Percentiles rank a stretch among this genome's conserved stretches.
Evolutionary conservation across 1,140 invertebrate species (phyloP).

Genomic region (Drosophila mayri): DNA sequence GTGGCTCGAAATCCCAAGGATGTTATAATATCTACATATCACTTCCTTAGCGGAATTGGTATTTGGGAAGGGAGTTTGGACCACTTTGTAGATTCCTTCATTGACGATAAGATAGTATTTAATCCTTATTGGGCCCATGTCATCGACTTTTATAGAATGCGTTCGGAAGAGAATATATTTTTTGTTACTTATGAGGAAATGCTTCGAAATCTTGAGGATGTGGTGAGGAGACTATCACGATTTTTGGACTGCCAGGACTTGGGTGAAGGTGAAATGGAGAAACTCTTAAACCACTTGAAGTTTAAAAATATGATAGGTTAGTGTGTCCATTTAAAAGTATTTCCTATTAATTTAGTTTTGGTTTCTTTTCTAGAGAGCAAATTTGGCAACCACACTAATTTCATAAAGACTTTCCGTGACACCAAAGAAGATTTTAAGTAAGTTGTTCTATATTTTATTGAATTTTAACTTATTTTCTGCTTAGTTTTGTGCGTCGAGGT

Average conservation of each 20-base stretch:
- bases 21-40: constrained; percentile 37
- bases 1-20: constrained; percentile 48
- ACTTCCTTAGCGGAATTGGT: not conserved
- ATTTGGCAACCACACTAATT: constrained; percentile 9
- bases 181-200: constrained; percentile 46
- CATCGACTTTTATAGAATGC: constrained; percentile 41
- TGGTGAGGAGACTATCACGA: constrained; percentile 4
- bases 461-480: not conserved
- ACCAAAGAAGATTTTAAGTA: constrained; percentile 15
- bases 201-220: constrained; percentile 12
- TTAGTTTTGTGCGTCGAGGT: constrained; percentile 38
- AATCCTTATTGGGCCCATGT: constrained; percentile 37
- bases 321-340: not conserved
- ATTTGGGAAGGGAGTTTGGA: constrained; percentile 4
- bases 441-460: not conserved
- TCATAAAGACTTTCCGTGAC: not conserved
- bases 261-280: constrained; percentile 14
- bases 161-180: constrained; percentile 28
- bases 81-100: constrained; percentile 9
- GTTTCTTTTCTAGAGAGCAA: constrained; percentile 3
- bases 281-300: constrained; percentile 18
- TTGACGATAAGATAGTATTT: not conserved
- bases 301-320: constrained; percentile 48
- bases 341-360: not conserved
- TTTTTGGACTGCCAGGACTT: constrained; percentile 18